A percentile compares a stretch with the other conserved stretches of the same genome.
phyloP scores from a whole-genome alignment of 2,113 vertebrate species.

The Silurus asotus region DNA sequence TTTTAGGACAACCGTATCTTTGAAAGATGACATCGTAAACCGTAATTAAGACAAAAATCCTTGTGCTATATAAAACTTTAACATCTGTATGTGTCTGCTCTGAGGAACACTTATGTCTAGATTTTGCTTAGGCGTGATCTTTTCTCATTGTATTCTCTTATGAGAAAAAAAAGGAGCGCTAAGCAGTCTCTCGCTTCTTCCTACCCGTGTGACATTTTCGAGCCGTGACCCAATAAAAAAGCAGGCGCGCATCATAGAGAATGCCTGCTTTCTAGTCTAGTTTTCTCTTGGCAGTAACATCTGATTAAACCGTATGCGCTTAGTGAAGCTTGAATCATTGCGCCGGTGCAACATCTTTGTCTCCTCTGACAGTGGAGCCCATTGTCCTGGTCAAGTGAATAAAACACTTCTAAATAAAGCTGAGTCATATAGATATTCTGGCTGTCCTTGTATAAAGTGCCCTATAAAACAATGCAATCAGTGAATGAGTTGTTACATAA shows the following conservation, averaged over 20 bases:
- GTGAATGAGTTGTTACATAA: constrained; percentile 18
- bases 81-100: neutral
- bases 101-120: constrained; percentile 51
- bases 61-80: neutral
- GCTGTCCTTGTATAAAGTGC: neutral
- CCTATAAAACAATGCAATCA: constrained; percentile 22
- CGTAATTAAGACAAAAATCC: too few relatives aligned
- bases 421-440: constrained; percentile 29
- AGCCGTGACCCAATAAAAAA: constrained; percentile 52
- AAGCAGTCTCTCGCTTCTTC: constrained; percentile 28
- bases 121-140: constrained; percentile 39
- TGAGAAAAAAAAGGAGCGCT: constrained; percentile 12
- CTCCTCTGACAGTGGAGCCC: neutral
- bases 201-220: constrained; percentile 30
- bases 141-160: constrained; percentile 6
- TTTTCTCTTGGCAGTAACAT: constrained; percentile 17
- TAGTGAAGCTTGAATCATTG: constrained; percentile 18
- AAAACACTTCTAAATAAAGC: constrained; percentile 11
- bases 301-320: constrained; percentile 42
- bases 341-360: constrained; percentile 5
- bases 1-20: neutral
- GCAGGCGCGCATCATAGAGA: constrained; percentile 44
- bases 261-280: constrained; percentile 28
- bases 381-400: constrained; percentile 38
- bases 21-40: neutral